Conservation (phyloP, 2,113 vertebrate genomes). For the Synodontis membranacea region DNA sequence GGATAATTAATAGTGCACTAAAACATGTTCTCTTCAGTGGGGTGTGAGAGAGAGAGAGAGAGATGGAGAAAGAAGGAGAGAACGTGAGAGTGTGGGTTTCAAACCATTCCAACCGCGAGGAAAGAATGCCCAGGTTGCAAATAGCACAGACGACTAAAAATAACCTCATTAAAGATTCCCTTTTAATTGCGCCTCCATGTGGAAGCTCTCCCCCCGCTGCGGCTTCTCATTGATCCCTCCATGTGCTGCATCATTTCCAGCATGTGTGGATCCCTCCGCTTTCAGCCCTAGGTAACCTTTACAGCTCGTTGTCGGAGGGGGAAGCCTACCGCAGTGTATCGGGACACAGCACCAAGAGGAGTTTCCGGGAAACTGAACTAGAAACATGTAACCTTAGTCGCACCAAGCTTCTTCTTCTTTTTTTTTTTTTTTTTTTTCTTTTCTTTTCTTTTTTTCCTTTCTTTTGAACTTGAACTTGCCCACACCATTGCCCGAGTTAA, state of each 20-base stretch:
- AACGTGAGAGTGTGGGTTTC: not conserved
- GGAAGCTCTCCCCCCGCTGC: conserved; percentile 48
- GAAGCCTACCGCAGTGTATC: not conserved
- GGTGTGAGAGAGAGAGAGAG: not conserved
- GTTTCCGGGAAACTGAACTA: conserved; percentile 9
- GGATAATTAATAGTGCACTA: conserved; percentile 23
- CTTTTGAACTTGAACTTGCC: not conserved
- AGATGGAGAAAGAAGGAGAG: not conserved
- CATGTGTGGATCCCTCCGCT: conserved; percentile 11
- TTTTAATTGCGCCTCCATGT: conserved; percentile 67
- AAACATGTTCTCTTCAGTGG: not conserved
- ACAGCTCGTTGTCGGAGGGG: conserved; percentile 29
- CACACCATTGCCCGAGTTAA: not conserved
- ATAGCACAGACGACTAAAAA: conserved; percentile 70
- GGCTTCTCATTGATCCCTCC: conserved; percentile 64
- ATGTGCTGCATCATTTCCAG: conserved; percentile 55
- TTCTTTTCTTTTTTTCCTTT: not conserved
- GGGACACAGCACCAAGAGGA: conserved; percentile 18
- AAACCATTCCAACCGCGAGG: conserved; percentile 27
- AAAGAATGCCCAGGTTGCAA: conserved; percentile 67
- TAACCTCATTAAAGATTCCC: conserved; percentile 71
- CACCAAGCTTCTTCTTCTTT: not conserved
- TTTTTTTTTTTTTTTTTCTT: not conserved
- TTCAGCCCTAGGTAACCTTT: conserved; percentile 20
- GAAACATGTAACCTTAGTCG: not conserved